Evolutionary conservation across 2,888 invertebrate genomes (phyloP).

Genomic region (Plagiodera versicolora): DNA sequence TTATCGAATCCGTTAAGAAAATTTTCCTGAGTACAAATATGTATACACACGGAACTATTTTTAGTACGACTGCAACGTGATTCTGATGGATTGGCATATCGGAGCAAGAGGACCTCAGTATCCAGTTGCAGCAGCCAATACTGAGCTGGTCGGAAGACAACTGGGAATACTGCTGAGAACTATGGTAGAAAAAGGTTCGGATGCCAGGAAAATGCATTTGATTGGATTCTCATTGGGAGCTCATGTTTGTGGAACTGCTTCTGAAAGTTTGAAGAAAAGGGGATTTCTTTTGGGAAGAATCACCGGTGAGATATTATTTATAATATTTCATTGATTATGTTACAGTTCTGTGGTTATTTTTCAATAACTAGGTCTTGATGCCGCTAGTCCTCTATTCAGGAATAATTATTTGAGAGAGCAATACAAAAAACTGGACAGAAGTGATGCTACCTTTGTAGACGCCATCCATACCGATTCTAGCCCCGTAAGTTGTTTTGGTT

Average conservation of each 20-base stretch:
- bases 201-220: constrained; percentile 56
- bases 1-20: too few species aligned
- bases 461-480: constrained; percentile 70
- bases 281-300: constrained; percentile 59
- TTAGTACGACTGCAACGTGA: constrained; percentile 60
- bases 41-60: not conserved
- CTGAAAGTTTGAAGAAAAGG: constrained; percentile 57
- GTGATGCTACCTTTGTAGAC: constrained; percentile 67
- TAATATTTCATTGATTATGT: too few species aligned
- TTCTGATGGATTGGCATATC: constrained; percentile 61
- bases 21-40: not conserved
- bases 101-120: constrained; percentile 62
- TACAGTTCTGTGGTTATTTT: too few species aligned
- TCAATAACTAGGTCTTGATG: constrained; percentile 72
- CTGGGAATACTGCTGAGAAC: constrained; percentile 58
- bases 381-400: constrained; percentile 79
- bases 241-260: constrained; percentile 63
- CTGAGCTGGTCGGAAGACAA: constrained; percentile 63
- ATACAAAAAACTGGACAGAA: constrained; percentile 61
- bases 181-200: constrained; percentile 55
- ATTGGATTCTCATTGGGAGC: constrained; percentile 65
- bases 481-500: constrained; percentile 43
- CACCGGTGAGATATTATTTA: constrained; percentile 51
- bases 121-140: constrained; percentile 61
- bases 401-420: constrained; percentile 59